Conservation (phyloP, 2,888 invertebrate genomes). For the Molorchus minor region DNA sequence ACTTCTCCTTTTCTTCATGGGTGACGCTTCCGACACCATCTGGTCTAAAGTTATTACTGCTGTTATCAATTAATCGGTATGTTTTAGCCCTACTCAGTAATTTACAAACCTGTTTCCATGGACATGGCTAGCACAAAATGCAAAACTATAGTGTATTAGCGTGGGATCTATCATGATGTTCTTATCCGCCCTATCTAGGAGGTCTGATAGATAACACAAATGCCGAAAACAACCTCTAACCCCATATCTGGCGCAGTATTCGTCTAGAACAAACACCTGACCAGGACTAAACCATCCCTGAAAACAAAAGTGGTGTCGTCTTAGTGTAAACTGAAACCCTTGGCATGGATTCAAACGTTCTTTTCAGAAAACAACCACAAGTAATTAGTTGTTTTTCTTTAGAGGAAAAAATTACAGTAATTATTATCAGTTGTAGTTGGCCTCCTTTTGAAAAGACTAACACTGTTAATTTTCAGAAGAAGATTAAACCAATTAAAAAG, state of each 20-base stretch:
- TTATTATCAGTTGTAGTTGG: too few relatives aligned
- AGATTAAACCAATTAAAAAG: too few relatives aligned
- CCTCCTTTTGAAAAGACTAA: too few relatives aligned
- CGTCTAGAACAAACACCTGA: slow-evolving; percentile 97
- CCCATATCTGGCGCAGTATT: slow-evolving; percentile 97
- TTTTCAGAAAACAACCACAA: too few relatives aligned
- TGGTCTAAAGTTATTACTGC: slow-evolving; percentile 75
- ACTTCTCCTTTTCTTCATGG: slow-evolving; percentile 97
- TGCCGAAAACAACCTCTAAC: slow-evolving; percentile 97
- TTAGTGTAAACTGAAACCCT: too few relatives aligned
- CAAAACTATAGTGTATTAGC: slow-evolving; percentile 98
- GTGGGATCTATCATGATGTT: slow-evolving; percentile 96
- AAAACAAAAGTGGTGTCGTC: slow-evolving; percentile 19
- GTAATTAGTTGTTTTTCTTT: too few relatives aligned
- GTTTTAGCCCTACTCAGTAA: slow-evolving; percentile 52
- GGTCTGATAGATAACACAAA: slow-evolving; percentile 93
- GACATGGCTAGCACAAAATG: slow-evolving; percentile 99
- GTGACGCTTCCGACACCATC: slow-evolving; percentile 99
- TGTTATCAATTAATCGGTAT: slow-evolving; percentile 61
- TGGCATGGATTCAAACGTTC: too few relatives aligned
- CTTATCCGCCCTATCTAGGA: slow-evolving; percentile 94
- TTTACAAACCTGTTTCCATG: slow-evolving; percentile 92
- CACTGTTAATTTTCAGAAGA: too few relatives aligned
- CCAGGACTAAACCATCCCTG: slow-evolving; percentile 99
- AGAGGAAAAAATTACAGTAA: too few relatives aligned